Evolutionary conservation across 2,797 vertebrate genomes (phyloP).

Genomic region (Brachyalestes nurse): DNA sequence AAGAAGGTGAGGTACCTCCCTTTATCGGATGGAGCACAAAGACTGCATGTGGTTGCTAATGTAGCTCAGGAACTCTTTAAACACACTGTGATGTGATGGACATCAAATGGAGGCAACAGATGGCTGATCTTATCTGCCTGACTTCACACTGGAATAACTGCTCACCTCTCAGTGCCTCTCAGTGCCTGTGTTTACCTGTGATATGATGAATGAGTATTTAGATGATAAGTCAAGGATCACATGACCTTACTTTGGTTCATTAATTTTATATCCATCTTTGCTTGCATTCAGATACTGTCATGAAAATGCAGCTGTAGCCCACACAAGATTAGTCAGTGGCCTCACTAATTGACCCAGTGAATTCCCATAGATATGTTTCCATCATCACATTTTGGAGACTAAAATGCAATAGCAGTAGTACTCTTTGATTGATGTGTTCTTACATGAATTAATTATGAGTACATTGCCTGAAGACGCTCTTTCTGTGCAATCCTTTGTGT

Average conservation of each 20-base stretch:
- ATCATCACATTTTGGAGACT: too few relatives aligned
- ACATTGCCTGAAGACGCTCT: too few relatives aligned
- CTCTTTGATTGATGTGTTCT: too few relatives aligned
- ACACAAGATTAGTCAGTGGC: neutral
- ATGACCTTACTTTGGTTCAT: neutral
- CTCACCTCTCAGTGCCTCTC: conserved; percentile 1
- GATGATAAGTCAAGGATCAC: neutral
- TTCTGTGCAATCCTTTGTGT: too few relatives aligned
- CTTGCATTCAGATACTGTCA: neutral
- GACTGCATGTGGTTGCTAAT: conserved; percentile 48
- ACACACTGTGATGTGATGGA: conserved; percentile 41
- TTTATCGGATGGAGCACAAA: conserved; percentile 57
- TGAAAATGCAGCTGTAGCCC: neutral
- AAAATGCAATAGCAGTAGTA: too few relatives aligned
- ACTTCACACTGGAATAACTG: conserved; percentile 26
- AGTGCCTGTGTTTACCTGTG: neutral
- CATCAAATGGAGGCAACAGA: conserved; percentile 62
- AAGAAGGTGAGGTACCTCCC: neutral
- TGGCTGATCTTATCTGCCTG: conserved; percentile 39
- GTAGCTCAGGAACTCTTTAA: conserved; percentile 34
- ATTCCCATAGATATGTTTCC: too few relatives aligned
- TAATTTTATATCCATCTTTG: neutral
- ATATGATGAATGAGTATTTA: conserved; percentile 8
- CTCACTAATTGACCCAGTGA: neutral
- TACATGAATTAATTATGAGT: too few relatives aligned